Evolutionary conservation across 1,140 invertebrate species (phyloP), one percentile per base, ranked within the genome.

Genomic region (Atta colombica): DNA sequence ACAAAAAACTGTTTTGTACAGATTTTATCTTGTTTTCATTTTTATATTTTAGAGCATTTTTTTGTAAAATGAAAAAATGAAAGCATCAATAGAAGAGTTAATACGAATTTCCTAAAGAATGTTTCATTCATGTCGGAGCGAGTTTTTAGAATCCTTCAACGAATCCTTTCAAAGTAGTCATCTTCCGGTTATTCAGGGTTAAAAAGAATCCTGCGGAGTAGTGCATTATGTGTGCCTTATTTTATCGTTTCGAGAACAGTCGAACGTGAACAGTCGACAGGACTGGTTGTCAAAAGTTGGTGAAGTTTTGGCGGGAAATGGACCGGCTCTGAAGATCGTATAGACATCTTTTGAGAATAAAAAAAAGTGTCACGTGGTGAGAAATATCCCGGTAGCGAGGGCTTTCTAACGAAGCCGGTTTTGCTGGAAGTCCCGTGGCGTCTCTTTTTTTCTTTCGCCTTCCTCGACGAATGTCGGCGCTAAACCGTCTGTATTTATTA

Each of bases 401-500:
- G 35, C 21, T 80, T 72, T 74, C 16, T 55, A 72, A 45, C 21
- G 49, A 77, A 80, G 87, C 87, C 81, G 81, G 81, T 89, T 87
- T 88, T 61, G 45, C 28, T 25, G 66, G 28, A 3, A 2, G 66
- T 84, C 69, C 63, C 60, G 35, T 51, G 25, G 51, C 77, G 69
- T 75, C 60, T 68, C 68, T 66, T 68, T 65, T 61, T 66, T 45
- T 63, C 21, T 72, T n/a, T 18, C 55, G 21, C 25, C 49, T 21
- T 69, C 35, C 58, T 77, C 71, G 58, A 49, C 61, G 53, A 63
- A 18, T 68, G 72, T 53, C 55, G 69, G 18, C 28, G 58, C 71
- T 63, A 58, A 88, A 63, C 69, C 66, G 53, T 61, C 60, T 60
- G 69, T 74, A 90, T 85, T 91, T 89, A 91, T 91, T 89, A 91